Evolutionary conservation across 2,888 invertebrate species (phyloP).

Genomic region (Drosophila aldrichi): DNA sequence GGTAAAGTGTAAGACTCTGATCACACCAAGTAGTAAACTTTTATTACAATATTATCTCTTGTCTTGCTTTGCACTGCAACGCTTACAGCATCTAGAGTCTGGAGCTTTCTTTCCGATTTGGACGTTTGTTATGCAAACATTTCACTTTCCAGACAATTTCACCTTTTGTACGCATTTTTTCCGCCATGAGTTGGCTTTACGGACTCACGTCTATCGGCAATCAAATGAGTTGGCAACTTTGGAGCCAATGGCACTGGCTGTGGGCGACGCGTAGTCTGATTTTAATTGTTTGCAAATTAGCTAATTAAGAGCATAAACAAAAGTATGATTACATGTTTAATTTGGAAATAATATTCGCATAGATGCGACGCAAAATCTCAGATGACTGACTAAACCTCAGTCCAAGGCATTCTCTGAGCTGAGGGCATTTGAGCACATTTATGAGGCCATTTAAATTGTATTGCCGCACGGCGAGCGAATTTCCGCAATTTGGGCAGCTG

Average conservation of each 20-base stretch:
- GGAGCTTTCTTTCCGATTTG: constrained; percentile 12
- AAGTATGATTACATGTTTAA: constrained; percentile 59
- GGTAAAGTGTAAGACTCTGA: too few relatives aligned
- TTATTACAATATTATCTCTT: not conserved
- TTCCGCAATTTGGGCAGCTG: constrained; percentile 64
- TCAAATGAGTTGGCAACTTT: constrained; percentile 69
- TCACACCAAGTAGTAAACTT: too few relatives aligned
- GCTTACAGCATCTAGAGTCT: not conserved
- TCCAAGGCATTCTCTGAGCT: constrained; percentile 3
- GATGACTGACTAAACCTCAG: constrained; percentile 44
- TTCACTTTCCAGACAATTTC: constrained; percentile 41
- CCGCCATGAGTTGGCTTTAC: constrained; percentile 25
- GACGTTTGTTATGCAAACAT: constrained; percentile 15
- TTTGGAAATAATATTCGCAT: constrained; percentile 43
- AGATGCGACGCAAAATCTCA: constrained; percentile 8
- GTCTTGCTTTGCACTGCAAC: not conserved
- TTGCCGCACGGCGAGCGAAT: constrained; percentile 52
- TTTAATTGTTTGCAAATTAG: constrained; percentile 80
- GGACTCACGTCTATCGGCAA: constrained; percentile 48
- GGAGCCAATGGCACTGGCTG: constrained; percentile 18
- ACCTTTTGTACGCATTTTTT: constrained; percentile 3
- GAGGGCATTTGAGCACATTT: constrained; percentile 39
- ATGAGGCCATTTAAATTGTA: constrained; percentile 60
- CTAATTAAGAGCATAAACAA: constrained; percentile 64
- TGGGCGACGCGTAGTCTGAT: constrained; percentile 33